A percentile compares a stretch with the other conserved stretches of the same genome.
Conservation (phyloP, 2,888 invertebrate species). For the Ptychoptera albimana region DNA sequence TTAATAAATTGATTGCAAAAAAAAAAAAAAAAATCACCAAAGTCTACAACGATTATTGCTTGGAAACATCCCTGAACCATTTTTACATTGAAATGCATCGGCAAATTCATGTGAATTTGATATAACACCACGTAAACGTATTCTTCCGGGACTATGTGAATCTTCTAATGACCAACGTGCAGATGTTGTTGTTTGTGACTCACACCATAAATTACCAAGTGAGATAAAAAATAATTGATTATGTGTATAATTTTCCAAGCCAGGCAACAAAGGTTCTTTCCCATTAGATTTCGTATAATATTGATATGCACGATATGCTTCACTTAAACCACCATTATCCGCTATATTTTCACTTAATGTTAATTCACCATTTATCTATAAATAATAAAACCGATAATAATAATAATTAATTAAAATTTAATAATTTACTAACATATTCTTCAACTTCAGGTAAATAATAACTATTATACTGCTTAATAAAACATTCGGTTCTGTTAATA, state of each 20-base stretch:
- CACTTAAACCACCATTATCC: constrained; percentile 65
- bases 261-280: constrained; percentile 49
- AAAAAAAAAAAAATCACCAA: constrained; percentile 27
- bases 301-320: constrained; percentile 52
- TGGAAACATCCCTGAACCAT: constrained; percentile 39
- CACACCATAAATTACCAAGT: constrained; percentile 79
- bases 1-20: neutral
- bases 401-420: neutral
- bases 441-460: constrained; percentile 47
- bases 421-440: constrained; percentile 36
- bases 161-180: constrained; percentile 48
- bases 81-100: constrained; percentile 39
- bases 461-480: constrained; percentile 65
- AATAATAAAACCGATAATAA: neutral
- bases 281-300: constrained; percentile 40
- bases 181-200: constrained; percentile 47
- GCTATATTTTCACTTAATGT: constrained; percentile 73
- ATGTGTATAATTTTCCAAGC: constrained; percentile 50
- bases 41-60: constrained; percentile 32
- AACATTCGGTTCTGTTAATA: constrained; percentile 62
- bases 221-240: constrained; percentile 69
- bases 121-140: constrained; percentile 51
- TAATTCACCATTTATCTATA: constrained; percentile 55
- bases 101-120: constrained; percentile 61
- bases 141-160: constrained; percentile 55